Evolutionary conservation across 2,797 vertebrate genomes (phyloP), one percentile per base, ranked within the genome.

Genomic region (Graptemys geographica): DNA sequence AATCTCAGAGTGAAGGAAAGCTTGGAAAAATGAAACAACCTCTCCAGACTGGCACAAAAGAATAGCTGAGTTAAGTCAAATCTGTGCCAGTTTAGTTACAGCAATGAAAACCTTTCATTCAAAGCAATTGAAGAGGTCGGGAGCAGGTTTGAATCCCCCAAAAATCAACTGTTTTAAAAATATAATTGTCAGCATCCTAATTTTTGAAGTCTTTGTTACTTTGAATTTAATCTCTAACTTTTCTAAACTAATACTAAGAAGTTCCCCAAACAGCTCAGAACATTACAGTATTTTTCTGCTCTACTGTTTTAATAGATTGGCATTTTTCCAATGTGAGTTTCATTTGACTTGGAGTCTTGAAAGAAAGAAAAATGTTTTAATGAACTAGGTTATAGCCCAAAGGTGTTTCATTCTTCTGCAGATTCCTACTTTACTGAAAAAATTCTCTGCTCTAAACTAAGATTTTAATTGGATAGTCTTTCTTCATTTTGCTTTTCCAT

Each of bases 31-130:
- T 8, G 0, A 62, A n/a, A 81, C 27, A 23, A 6, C 81, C 76
- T 93, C 79, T 79, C 47, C 55, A 91, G 37, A 69, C 28, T 76
- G 11, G 25, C 78, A 81, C 52, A 65, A 91, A 90, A 88, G 65
- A 87, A 49, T 4, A 84, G 44, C 52, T 91, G 56, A 44, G 44
- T 57, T 49, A 33, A 51, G 37, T 65, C 76, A 86, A 74, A 37
- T 95, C 44, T 84, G 11, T 94, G 53, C 83, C 65, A 72, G 37
- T 31, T 81, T 86, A 90, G 86, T 83, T 85, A 59, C 81, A 91
- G n/a, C 79, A 93, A 8, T 65, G 41, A 62, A 80, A 89, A 86
- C 56, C 31, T 88, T 92, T 83, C 87, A 6, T 80, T 19, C 79
- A 85, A 93, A 92, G 79, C 76, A 92, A 78, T 79, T 33, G 19